These are phyloP conservation scores for Polypedilum vanderplanki DNA, from an alignment of 1,140 invertebrate species.

Conservation along the genomic window DNA sequence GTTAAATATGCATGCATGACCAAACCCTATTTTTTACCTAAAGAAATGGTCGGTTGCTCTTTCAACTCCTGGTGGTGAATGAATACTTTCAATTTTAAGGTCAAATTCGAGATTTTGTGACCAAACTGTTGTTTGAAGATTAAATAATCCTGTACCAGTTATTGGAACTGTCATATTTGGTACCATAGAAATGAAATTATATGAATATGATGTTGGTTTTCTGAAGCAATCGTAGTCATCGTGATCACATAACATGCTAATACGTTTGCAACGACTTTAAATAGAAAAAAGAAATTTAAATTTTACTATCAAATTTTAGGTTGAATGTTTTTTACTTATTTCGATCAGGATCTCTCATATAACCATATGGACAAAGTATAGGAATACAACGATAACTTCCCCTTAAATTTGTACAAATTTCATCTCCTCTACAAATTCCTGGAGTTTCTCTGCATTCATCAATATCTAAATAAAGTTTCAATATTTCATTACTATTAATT, in stretches of 20 bases:
- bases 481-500: slow-evolving; percentile 24
- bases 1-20: background rate
- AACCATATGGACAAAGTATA: slow-evolving; percentile 77
- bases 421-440: slow-evolving; percentile 57
- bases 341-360: slow-evolving; percentile 60
- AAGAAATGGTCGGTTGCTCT: slow-evolving; percentile 62
- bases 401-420: slow-evolving; percentile 84
- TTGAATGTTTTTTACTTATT: slow-evolving; percentile 59
- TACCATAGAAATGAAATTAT: slow-evolving; percentile 85
- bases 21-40: slow-evolving; percentile 44
- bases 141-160: slow-evolving; percentile 63
- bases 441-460: slow-evolving; percentile 69
- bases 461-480: slow-evolving; percentile 57
- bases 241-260: slow-evolving; percentile 56
- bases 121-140: slow-evolving; percentile 72
- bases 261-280: slow-evolving; percentile 70
- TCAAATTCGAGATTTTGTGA: slow-evolving; percentile 62
- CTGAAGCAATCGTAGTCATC: slow-evolving; percentile 63
- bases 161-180: slow-evolving; percentile 70
- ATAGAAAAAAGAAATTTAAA: slow-evolving; percentile 33
- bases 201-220: slow-evolving; percentile 75
- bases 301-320: background rate
- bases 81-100: slow-evolving; percentile 58
- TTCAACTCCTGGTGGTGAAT: slow-evolving; percentile 53
- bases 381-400: slow-evolving; percentile 81